Base-by-base conservation (phyloP, 2,888 invertebrate genomes). In the Habrosyne pyritoides region DNA sequence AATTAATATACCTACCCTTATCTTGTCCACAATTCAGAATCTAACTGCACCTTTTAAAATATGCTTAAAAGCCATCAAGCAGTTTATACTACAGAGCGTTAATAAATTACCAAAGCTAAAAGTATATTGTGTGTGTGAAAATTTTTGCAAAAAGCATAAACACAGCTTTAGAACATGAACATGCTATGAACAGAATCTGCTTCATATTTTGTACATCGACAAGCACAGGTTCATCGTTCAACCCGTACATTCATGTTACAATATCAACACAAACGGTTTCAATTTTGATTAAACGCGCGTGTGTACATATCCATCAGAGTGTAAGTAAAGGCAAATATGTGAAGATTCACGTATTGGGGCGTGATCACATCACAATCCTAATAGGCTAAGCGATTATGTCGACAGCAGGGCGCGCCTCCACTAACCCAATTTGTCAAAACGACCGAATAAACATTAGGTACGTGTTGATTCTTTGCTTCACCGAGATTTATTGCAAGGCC, bases 381-480 rank as follows among this genome's bases (percentile, higher is more conserved):
- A 86, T 85, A 84, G 83, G 79, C 78, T 79, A 83, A 84, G 81
- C 84, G 84, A 87, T 87, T 86, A 89, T 81, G 83, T 77, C 74
- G 81, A 73, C 75, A 74, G 69, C 65, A 70, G 79, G 83, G 78
- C 78, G 83, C 77, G 81, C 82, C 83, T 64, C 79, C 78, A 80
- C 83, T 89, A 88, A 89, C 87, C 88, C 84, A 89, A 87, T 90
- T 90, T 86, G 81, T 75, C 80, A 81, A 83, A 87, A 87, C 81
- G 86, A 82, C 81, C 79, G 71, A 77, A 81, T 85, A 87, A 87
- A 86, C 86, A 87, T 42, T n/a, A 24, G 24, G 24, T 24, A 3
- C 75, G 83, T 83, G 78, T 74, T 78, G 77, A 81, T 78, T 78
- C 79, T 80, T 77, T 76, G 78, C 79, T 75, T 69, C 71, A 64